Conservation (phyloP, 1,140 invertebrate species). For the Atta colombica region DNA sequence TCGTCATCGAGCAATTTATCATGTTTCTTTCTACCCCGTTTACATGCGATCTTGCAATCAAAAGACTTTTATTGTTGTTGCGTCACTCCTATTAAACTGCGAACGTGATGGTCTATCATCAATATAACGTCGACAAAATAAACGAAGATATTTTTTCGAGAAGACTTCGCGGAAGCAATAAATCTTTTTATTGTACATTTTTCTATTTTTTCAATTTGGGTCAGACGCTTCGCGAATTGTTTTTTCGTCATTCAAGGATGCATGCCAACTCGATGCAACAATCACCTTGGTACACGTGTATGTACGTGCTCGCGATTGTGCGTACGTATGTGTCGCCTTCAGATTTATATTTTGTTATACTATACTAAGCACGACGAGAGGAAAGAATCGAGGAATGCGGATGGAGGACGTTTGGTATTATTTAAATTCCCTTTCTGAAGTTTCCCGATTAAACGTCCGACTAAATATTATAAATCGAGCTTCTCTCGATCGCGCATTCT, state of each 20-base stretch:
- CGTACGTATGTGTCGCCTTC: constrained; percentile 54
- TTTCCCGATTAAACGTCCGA: constrained; percentile 45
- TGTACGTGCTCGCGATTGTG: constrained; percentile 34
- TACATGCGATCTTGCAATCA: neutral
- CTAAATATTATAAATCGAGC: constrained; percentile 9
- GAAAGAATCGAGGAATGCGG: constrained; percentile 7
- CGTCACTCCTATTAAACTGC: neutral
- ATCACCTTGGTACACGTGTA: neutral
- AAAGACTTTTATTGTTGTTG: neutral
- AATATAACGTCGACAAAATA: neutral
- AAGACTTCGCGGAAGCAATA: neutral
- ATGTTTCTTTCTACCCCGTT: neutral
- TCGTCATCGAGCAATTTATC: neutral
- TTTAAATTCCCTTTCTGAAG: constrained; percentile 33
- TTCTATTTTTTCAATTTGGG: neutral
- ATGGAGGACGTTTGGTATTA: constrained; percentile 5
- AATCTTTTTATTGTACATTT: neutral
- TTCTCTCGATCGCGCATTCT: constrained; percentile 43
- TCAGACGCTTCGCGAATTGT: neutral
- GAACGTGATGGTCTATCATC: neutral
- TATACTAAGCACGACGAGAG: constrained; percentile 50
- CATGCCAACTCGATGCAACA: constrained; percentile 33
- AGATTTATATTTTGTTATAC: constrained; percentile 66
- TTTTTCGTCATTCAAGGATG: neutral
- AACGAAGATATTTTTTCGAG: neutral